Conservation (phyloP, 2,888 invertebrate genomes). For the Ormia ochracea region DNA sequence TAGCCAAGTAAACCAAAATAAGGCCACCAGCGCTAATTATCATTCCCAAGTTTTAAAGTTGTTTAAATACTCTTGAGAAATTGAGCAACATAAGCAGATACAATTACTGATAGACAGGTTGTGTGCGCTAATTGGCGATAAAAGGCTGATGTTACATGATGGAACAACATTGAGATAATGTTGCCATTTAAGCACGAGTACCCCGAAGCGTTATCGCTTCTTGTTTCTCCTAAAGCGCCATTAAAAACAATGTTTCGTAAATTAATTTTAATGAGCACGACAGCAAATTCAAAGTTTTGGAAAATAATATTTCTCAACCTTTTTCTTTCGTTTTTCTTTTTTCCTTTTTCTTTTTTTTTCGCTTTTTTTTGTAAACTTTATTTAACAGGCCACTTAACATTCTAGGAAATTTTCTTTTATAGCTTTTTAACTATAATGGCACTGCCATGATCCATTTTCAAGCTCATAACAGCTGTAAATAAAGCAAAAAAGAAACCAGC, state of each 20-base stretch:
- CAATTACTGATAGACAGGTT: too few relatives aligned
- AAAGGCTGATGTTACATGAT: too few relatives aligned
- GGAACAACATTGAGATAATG: too few relatives aligned
- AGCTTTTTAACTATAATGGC: constrained; percentile 67
- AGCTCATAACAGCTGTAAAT: constrained; percentile 88
- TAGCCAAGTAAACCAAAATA: too few relatives aligned
- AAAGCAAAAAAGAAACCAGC: constrained; percentile 93
- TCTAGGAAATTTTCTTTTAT: neutral
- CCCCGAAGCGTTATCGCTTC: too few relatives aligned
- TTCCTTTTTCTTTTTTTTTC: neutral
- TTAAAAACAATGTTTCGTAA: neutral
- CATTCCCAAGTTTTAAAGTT: too few relatives aligned
- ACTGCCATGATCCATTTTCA: constrained; percentile 60
- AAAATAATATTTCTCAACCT: neutral
- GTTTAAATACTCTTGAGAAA: too few relatives aligned
- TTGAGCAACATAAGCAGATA: too few relatives aligned
- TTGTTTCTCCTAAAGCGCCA: too few relatives aligned
- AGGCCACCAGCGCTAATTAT: too few relatives aligned
- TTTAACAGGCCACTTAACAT: neutral
- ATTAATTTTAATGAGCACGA: neutral
- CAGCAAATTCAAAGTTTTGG: neutral
- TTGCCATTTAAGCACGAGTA: too few relatives aligned
- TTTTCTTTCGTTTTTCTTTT: neutral
- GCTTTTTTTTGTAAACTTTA: neutral
- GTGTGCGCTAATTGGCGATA: too few relatives aligned